A percentile compares a stretch with the other conserved stretches of the same genome.
Evolutionary conservation across 2,797 vertebrate species (phyloP).

Genomic region (Limosa lapponica): DNA sequence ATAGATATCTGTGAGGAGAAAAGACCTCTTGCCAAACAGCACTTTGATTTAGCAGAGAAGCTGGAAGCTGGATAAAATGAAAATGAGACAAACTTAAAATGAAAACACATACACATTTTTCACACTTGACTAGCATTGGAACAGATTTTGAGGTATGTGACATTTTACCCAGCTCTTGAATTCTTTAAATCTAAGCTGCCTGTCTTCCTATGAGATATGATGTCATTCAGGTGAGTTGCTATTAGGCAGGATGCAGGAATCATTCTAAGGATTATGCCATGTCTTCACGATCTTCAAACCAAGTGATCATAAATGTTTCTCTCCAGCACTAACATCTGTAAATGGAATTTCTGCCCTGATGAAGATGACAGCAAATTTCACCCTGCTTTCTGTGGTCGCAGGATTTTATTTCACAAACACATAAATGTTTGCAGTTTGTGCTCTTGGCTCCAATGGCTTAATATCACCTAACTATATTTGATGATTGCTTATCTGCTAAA

Average conservation of each 20-base stretch:
- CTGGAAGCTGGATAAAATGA: not conserved
- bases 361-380: not conserved
- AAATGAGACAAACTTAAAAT: not conserved
- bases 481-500: not conserved
- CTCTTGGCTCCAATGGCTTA: not conserved
- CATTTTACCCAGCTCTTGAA: not conserved
- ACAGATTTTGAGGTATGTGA: not conserved
- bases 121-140: not conserved
- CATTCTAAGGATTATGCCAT: not conserved
- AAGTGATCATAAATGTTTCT: not conserved
- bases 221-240: not conserved
- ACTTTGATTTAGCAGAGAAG: not conserved
- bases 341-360: not conserved
- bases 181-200: not conserved
- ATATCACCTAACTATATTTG: not conserved
- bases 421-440: not conserved
- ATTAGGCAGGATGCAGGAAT: not conserved
- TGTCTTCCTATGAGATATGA: not conserved
- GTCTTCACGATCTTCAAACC: not conserved
- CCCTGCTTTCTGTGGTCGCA: not conserved
- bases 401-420: not conserved
- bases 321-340: not conserved
- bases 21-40: not conserved
- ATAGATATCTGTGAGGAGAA: not conserved
- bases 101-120: not conserved